These are phyloP conservation scores for Tricholauxania praeusta DNA, from an alignment of 2,888 invertebrate species.

Conservation along the genomic window DNA sequence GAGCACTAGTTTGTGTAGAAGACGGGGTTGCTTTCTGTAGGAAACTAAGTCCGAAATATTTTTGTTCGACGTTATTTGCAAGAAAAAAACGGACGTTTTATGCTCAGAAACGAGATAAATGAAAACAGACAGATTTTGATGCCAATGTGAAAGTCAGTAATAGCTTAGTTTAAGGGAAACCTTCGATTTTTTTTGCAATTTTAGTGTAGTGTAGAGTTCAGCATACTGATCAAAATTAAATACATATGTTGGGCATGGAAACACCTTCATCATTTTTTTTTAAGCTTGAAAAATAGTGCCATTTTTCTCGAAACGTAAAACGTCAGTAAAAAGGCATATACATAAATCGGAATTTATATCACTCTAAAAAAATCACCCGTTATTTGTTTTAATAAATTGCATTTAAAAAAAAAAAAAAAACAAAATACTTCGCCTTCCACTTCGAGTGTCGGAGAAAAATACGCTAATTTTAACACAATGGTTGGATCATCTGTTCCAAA, in stretches of 20 bases:
- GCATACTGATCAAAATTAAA: too few relatives aligned
- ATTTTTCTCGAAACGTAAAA: too few relatives aligned
- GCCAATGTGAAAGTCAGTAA: neutral
- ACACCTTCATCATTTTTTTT: too few relatives aligned
- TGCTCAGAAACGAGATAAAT: neutral
- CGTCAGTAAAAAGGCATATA: too few relatives aligned
- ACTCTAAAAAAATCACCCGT: neutral
- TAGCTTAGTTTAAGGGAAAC: too few relatives aligned
- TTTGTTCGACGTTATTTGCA: neutral
- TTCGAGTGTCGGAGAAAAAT: too few relatives aligned
- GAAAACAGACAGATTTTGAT: neutral
- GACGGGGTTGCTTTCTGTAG: neutral
- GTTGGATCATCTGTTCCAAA: too few relatives aligned
- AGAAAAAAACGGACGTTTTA: neutral
- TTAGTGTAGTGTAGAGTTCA: too few relatives aligned
- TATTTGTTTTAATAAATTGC: neutral
- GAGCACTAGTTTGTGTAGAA: neutral
- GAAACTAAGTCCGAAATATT: neutral
- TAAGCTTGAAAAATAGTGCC: too few relatives aligned
- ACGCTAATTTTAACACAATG: too few relatives aligned
- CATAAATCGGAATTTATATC: neutral
- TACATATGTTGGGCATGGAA: too few relatives aligned
- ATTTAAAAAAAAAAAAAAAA: neutral
- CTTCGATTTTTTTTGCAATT: too few relatives aligned
- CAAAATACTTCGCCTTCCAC: neutral